Evolutionary conservation across 2,113 vertebrate species (phyloP).

Genomic region (Erpornis zantholeuca): DNA sequence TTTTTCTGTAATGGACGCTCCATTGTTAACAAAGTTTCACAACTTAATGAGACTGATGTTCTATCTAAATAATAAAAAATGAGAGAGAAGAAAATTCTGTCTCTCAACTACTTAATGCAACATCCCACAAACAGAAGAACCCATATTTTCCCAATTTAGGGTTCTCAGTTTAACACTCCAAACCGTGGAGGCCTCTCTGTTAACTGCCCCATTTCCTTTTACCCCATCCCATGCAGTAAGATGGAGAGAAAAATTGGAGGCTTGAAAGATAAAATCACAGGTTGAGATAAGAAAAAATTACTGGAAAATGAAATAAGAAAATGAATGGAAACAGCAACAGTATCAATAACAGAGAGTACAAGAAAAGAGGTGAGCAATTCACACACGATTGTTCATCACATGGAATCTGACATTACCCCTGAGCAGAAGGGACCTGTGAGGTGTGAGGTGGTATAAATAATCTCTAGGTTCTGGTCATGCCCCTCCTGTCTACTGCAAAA

Average conservation of each 20-base stretch:
- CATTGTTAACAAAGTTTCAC: too few species aligned
- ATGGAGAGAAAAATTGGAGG: neutral
- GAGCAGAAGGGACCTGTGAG: neutral
- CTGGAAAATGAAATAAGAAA: neutral
- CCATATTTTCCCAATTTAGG: too few species aligned
- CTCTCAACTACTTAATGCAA: too few species aligned
- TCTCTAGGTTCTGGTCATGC: neutral
- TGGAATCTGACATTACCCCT: fast-evolving
- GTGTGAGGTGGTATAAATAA: neutral
- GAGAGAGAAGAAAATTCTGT: too few species aligned
- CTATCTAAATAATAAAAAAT: too few species aligned
- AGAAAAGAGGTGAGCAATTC: neutral
- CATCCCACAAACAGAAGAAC: too few species aligned
- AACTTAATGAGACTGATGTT: too few species aligned
- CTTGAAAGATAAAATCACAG: neutral
- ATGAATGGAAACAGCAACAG: neutral
- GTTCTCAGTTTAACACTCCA: neutral
- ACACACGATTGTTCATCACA: fast-evolving
- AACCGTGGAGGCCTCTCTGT: neutral
- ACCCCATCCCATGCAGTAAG: fast-evolving
- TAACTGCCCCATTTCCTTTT: neutral
- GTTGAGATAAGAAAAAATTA: neutral
- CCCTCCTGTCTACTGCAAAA: neutral
- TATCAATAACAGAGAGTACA: neutral
- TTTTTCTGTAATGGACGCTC: too few species aligned